A percentile compares a stretch with the other conserved stretches of the same genome.
Conservation (phyloP, 2,888 invertebrate genomes). For the Nomada fabriciana region DNA sequence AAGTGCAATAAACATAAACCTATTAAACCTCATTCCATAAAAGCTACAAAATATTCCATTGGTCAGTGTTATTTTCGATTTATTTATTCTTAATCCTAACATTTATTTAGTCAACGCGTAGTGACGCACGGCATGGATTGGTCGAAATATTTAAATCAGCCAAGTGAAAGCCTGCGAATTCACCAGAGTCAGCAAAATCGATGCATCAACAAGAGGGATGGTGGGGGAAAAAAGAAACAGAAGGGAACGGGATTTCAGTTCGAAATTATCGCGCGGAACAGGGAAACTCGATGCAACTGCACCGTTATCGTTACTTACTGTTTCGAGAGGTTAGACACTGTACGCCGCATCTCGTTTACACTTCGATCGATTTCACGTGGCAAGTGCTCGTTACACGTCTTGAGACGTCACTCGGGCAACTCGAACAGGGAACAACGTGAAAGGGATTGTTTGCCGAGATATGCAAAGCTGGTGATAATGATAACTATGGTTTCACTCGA, state of each 20-base stretch:
- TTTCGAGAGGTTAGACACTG: constrained; percentile 1
- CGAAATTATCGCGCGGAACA: constrained; percentile 27
- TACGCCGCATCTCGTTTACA: constrained; percentile 35
- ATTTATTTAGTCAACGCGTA: constrained; percentile 28
- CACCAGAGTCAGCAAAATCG: neutral
- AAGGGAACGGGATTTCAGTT: constrained; percentile 3
- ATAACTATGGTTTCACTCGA: neutral
- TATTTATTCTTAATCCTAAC: neutral
- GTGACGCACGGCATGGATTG: constrained; percentile 28
- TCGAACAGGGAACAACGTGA: neutral
- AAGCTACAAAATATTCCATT: too few species aligned
- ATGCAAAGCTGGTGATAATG: neutral
- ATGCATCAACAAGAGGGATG: neutral
- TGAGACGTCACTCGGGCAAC: neutral
- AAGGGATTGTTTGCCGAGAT: neutral
- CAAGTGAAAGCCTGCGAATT: neutral
- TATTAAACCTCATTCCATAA: too few species aligned
- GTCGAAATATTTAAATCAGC: constrained; percentile 19
- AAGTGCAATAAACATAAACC: too few species aligned
- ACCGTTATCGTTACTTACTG: constrained; percentile 35
- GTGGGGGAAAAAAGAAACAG: neutral
- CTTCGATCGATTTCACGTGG: constrained; percentile 26
- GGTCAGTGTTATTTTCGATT: too few species aligned
- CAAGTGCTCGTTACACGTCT: constrained; percentile 20
- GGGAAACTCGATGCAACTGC: constrained; percentile 9